These are phyloP conservation scores for Peromyscus aztecus DNA, from an alignment of 2,797 vertebrate species.

Conservation along the genomic window DNA sequence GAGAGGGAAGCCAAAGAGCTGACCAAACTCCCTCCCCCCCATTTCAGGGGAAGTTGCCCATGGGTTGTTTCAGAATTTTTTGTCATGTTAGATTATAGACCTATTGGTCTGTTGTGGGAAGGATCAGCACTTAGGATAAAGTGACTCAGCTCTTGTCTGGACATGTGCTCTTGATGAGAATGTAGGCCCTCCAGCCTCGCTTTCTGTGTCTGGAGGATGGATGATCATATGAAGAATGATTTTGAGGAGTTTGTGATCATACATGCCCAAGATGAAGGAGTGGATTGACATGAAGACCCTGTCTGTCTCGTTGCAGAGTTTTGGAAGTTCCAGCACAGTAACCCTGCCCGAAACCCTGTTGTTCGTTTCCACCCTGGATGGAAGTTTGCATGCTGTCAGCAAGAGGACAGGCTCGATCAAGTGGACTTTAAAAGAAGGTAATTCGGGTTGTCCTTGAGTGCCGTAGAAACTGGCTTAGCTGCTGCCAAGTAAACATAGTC, in stretches of 20 bases:
- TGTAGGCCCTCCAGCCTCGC: background rate
- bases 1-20: conserved; percentile 12
- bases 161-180: background rate
- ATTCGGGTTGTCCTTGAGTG: conserved; percentile 70
- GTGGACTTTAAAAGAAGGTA: conserved; percentile 99
- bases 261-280: background rate
- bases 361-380: conserved; percentile 98
- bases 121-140: background rate
- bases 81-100: background rate
- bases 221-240: background rate
- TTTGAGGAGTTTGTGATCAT: background rate
- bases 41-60: background rate
- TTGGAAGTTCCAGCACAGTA: conserved; percentile 91
- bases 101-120: background rate
- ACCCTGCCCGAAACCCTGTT: conserved; percentile 96
- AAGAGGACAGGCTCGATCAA: conserved; percentile 97
- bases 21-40: background rate
- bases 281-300: background rate
- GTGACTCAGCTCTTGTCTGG: background rate
- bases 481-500: background rate
- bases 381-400: conserved; percentile 97
- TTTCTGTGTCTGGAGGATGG: background rate
- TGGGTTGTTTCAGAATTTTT: conserved; percentile 35
- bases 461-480: background rate
- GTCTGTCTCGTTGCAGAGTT: conserved; percentile 87